Conservation (phyloP, 2,113 vertebrate species). For the Myodes glareolus region DNA sequence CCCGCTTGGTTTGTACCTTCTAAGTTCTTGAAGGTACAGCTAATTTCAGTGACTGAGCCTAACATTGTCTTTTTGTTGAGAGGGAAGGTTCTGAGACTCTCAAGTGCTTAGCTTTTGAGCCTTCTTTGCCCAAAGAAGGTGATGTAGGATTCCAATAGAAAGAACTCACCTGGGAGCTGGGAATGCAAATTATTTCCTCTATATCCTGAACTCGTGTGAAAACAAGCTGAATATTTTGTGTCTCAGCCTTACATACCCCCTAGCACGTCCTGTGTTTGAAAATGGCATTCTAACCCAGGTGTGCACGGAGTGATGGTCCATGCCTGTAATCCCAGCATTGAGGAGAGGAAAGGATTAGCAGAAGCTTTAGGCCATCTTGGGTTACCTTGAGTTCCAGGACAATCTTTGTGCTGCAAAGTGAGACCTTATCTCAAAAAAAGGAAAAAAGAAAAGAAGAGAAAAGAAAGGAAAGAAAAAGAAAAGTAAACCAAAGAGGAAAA, state of each 20-base stretch:
- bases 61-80: not conserved
- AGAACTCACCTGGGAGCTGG: not conserved
- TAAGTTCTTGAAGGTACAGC: not conserved
- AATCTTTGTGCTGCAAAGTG: not conserved
- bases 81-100: not conserved
- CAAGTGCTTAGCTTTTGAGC: not conserved
- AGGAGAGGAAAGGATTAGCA: not conserved
- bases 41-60: not conserved
- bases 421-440: not conserved
- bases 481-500: too few species aligned
- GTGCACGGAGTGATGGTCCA: not conserved
- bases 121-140: not conserved
- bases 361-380: not conserved
- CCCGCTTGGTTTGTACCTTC: too few species aligned
- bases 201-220: not conserved
- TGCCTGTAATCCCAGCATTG: too few species aligned
- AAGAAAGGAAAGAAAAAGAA: too few species aligned
- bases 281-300: not conserved
- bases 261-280: not conserved
- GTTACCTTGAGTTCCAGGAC: not conserved
- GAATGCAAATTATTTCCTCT: not conserved
- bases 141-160: not conserved
- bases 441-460: fast-evolving
- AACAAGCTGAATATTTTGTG: not conserved
- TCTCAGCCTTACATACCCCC: not conserved